Base-by-base conservation (phyloP, 2,888 invertebrate genomes). In the Neocrepidodera transversa region DNA sequence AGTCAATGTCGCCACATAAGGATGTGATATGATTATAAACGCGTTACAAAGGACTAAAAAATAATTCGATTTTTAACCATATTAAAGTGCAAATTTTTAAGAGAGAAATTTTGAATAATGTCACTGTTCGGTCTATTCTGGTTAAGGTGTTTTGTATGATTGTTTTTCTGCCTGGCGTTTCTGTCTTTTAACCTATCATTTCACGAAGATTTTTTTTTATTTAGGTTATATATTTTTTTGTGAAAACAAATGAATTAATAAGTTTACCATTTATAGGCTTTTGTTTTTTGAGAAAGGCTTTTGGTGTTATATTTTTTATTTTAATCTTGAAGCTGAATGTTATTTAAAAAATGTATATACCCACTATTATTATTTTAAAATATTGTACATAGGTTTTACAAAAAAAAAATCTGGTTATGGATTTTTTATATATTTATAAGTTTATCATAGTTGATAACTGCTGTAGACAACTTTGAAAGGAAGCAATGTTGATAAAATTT, bases 141-240 rank as follows among this genome's bases (percentile, higher is more conserved):
- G 59, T 62, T 56, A 43, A 49, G 58, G 62, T 57, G 48, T 57
- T 57, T 28, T 8, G 6, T 28, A 32, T 49, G 48, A 35, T 56
- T 36, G 45, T 51, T 52, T 40, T 50, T 53, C n/a, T 59, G 62
- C 58, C 62, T 62, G 55, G 62, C 58, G 51, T 58, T 38, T 59
- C 56, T 58, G 58, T 62, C n/a, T n/a, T 49, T 62, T 62, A 62
- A 62, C 62, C 55, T 48, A 55, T 58, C 54, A 52, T 60, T 61
- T 62, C 62, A 62, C 40, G 11, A 47, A 13, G 8, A 42, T n/a
- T 40, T 45, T 36, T 35, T 35, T 40, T 17, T 47, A 17, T 43
- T 51, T 10, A 8, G n/a, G n/a, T n/a, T n/a, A n/a, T n/a, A 32
- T 32, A 11, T 43, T 54, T 47, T 14, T 40, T 26, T 36, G 35